Evolutionary conservation across 2,797 vertebrate species (phyloP).

Genomic region (Mycteria americana): DNA sequence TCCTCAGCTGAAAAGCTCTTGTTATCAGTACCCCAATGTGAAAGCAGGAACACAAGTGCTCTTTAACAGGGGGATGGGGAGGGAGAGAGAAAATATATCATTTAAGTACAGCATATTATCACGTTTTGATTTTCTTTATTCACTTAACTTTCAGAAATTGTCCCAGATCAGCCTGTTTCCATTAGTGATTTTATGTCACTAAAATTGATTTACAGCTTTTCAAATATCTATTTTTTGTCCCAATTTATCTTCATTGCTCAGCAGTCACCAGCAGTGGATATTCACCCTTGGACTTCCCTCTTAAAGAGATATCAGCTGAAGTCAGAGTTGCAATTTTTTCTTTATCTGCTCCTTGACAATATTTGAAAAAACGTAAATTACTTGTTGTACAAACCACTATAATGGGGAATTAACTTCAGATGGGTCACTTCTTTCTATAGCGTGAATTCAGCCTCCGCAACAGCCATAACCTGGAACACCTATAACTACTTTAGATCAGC

Average conservation of each 20-base stretch:
- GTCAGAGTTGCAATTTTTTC: neutral
- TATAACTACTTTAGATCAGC: neutral
- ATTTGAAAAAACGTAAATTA: neutral
- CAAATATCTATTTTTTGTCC: neutral
- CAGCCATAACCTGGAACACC: rapidly evolving
- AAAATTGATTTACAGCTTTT: neutral
- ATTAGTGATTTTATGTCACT: conserved; percentile 2
- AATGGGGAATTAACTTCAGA: neutral
- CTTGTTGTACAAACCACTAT: neutral
- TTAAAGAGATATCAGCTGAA: neutral
- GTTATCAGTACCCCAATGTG: neutral
- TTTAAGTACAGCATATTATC: neutral
- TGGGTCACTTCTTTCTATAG: neutral
- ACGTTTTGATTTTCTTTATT: neutral
- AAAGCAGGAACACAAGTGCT: neutral
- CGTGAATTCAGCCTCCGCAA: neutral
- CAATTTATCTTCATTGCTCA: neutral
- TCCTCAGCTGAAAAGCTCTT: neutral
- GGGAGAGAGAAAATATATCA: neutral
- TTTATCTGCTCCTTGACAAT: neutral
- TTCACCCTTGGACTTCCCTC: neutral
- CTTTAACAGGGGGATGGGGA: neutral
- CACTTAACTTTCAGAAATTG: conserved; percentile 1
- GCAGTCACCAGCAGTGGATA: neutral
- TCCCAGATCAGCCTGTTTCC: neutral